phyloP scores from a whole-genome alignment of 2,888 invertebrate genomes.

The Scelioninae gen. 1 region DNA sequence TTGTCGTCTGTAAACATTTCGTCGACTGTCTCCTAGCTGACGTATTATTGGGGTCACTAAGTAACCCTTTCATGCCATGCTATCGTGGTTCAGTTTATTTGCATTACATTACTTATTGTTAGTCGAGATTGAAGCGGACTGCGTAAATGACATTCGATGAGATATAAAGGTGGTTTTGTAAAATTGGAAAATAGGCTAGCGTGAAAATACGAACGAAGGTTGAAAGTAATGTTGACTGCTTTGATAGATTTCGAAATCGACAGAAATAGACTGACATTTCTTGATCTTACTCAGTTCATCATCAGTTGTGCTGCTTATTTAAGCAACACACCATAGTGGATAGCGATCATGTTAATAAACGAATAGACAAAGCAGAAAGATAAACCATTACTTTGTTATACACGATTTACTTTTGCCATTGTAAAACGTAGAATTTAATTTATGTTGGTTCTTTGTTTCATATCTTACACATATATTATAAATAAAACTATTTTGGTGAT shows the following conservation, averaged over 20 bases:
- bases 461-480: neutral
- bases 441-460: neutral
- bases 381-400: neutral
- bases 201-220: conserved; percentile 7
- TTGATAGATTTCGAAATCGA: neutral
- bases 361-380: conserved; percentile 15
- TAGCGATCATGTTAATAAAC: conserved; percentile 30
- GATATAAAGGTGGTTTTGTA: conserved; percentile 6
- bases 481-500: conserved; percentile 6
- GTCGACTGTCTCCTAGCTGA: conserved; percentile 74
- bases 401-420: neutral
- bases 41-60: conserved; percentile 33
- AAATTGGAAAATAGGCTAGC: neutral
- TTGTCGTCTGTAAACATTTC: conserved; percentile 81
- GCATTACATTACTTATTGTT: conserved; percentile 30
- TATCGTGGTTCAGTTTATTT: conserved; percentile 20
- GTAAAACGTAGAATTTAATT: neutral
- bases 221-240: conserved; percentile 8
- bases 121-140: conserved; percentile 8
- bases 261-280: neutral
- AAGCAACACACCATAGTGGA: conserved; percentile 17
- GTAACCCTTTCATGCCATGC: conserved; percentile 64
- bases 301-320: conserved; percentile 1
- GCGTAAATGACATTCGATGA: conserved; percentile 23
- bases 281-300: neutral